Conservation (phyloP, 2,888 invertebrate species). For the Caenorhabditis uteleia region DNA sequence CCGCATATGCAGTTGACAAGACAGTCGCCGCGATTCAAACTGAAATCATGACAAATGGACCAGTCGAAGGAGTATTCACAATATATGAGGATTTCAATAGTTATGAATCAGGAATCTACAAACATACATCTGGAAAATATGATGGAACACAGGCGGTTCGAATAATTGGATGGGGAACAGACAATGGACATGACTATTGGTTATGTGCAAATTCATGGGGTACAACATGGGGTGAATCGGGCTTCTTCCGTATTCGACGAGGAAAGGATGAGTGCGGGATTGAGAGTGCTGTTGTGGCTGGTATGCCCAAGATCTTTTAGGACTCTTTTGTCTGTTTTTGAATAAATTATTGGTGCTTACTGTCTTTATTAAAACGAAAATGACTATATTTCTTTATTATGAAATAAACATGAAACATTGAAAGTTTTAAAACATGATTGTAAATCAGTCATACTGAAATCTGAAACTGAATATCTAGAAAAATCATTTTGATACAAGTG, state of each 20-base stretch:
- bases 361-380: conserved; percentile 72
- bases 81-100: conserved; percentile 84
- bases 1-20: conserved; percentile 71
- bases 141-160: conserved; percentile 86
- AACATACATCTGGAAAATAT: conserved; percentile 77
- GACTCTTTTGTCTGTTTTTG: conserved; percentile 80
- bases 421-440: too few species aligned
- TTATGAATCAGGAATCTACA: conserved; percentile 79
- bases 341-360: conserved; percentile 79
- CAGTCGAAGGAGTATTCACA: conserved; percentile 86
- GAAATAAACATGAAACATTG: background rate
- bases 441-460: too few species aligned
- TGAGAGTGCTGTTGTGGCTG: conserved; percentile 43
- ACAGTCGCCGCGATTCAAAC: conserved; percentile 79
- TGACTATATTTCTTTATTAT: background rate
- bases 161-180: conserved; percentile 82
- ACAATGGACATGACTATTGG: conserved; percentile 82
- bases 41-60: conserved; percentile 81
- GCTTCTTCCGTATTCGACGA: conserved; percentile 53
- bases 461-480: too few species aligned
- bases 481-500: too few species aligned
- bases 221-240: conserved; percentile 84
- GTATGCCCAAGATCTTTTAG: conserved; percentile 72
- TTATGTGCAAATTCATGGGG: conserved; percentile 92
- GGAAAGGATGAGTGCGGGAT: conserved; percentile 46